These are phyloP conservation scores for Gyrodactylus bullatarudis DNA, from an alignment of 1,140 invertebrate species.

Conservation along the genomic window DNA sequence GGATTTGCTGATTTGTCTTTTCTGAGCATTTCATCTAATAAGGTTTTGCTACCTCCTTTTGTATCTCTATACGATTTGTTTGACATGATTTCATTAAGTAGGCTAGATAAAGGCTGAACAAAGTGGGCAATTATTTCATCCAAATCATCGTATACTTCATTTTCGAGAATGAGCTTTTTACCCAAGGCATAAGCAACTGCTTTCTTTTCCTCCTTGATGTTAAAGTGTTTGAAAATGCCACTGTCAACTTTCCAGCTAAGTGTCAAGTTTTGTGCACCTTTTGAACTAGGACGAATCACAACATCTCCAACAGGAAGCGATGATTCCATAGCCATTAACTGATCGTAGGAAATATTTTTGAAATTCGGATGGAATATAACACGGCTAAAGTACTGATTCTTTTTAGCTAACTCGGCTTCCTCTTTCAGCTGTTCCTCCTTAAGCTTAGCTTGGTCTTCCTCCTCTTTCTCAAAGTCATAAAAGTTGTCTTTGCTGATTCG, in stretches of 20 bases:
- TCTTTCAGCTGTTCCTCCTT: slow-evolving; percentile 44
- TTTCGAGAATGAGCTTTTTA: slow-evolving; percentile 43
- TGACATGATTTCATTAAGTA: slow-evolving; percentile 49
- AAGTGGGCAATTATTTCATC: slow-evolving; percentile 91
- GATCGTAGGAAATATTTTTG: slow-evolving; percentile 67
- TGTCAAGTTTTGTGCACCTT: slow-evolving; percentile 69
- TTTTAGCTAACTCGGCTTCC: slow-evolving; percentile 14
- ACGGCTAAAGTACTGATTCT: slow-evolving; percentile 34
- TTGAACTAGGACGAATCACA: slow-evolving; percentile 71
- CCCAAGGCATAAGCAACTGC: slow-evolving; percentile 79
- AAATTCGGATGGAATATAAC: slow-evolving; percentile 90
- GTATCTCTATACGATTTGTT: slow-evolving; percentile 56
- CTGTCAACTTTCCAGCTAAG: slow-evolving; percentile 92
- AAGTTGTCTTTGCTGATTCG: slow-evolving; percentile 50
- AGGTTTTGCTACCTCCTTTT: slow-evolving; percentile 9
- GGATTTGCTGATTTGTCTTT: slow-evolving; percentile 17
- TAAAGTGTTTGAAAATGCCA: slow-evolving; percentile 69
- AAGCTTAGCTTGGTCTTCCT: slow-evolving; percentile 38
- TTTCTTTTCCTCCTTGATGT: slow-evolving; percentile 72
- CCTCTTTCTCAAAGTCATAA: slow-evolving; percentile 56
- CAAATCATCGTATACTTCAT: slow-evolving; percentile 62
- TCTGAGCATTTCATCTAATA: slow-evolving; percentile 7
- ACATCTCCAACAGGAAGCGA: slow-evolving; percentile 78
- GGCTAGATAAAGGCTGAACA: slow-evolving; percentile 69
- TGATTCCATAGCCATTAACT: slow-evolving; percentile 56